Percentiles rank a stretch among this genome's conserved stretches.
Evolutionary conservation across 2,113 vertebrate species (phyloP).

Genomic region (Ageneiosus marmoratus): DNA sequence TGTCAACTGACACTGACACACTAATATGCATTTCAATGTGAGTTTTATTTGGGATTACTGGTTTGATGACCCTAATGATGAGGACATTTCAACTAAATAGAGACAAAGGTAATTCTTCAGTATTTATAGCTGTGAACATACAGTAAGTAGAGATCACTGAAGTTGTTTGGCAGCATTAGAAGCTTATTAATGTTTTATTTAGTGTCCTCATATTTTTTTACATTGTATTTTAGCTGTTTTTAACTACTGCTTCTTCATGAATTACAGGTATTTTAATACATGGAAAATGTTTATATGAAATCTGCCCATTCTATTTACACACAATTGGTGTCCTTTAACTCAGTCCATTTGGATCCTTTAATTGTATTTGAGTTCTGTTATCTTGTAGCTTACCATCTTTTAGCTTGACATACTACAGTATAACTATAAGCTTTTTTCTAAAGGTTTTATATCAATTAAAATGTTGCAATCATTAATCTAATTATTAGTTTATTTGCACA

Average conservation of each 20-base stretch:
- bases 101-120: background rate
- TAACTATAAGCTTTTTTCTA: background rate
- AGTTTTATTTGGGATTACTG: background rate
- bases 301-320: background rate
- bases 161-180: background rate
- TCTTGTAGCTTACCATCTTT: background rate
- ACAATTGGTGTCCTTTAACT: background rate
- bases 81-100: background rate
- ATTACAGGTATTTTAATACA: background rate
- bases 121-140: background rate
- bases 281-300: background rate
- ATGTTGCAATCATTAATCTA: background rate
- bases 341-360: background rate
- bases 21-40: background rate
- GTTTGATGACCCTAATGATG: background rate
- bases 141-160: background rate
- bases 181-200: background rate
- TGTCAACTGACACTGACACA: slow-evolving; percentile 4
- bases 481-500: background rate
- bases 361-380: background rate
- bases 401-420: background rate
- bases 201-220: background rate
- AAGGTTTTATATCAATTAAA: background rate
- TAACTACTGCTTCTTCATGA: background rate
- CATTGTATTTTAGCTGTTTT: background rate